These are phyloP conservation scores for Micropoecilia bifurca DNA, from an alignment of 2,797 vertebrate genomes.

Conservation along the genomic window DNA sequence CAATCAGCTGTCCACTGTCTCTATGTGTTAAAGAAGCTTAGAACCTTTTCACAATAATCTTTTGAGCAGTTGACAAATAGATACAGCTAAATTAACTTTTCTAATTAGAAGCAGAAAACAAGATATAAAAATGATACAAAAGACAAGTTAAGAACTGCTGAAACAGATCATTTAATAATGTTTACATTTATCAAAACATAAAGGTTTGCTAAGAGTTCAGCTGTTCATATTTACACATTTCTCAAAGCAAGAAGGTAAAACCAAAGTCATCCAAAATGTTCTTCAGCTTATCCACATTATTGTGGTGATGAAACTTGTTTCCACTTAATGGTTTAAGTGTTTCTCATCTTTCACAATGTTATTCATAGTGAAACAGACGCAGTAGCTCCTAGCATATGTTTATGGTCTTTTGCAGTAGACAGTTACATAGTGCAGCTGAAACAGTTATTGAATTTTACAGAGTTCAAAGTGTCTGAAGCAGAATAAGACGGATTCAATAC, in stretches of 20 bases:
- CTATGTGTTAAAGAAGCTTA: too few relatives aligned
- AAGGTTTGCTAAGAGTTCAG: too few relatives aligned
- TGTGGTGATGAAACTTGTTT: too few relatives aligned
- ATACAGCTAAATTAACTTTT: too few relatives aligned
- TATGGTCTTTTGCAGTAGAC: neutral
- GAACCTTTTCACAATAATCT: too few relatives aligned
- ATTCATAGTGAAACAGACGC: neutral
- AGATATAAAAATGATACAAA: neutral
- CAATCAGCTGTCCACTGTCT: too few relatives aligned
- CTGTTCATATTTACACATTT: neutral
- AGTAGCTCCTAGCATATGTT: neutral
- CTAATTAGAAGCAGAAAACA: neutral
- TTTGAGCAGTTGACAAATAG: too few relatives aligned
- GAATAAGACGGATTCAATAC: neutral
- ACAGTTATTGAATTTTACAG: neutral
- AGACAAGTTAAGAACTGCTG: neutral
- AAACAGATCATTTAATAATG: neutral
- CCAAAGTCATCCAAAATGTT: too few relatives aligned
- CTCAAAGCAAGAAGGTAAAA: neutral
- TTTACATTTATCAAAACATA: neutral
- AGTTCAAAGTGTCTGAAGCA: neutral
- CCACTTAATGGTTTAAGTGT: too few relatives aligned
- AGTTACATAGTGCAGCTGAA: neutral
- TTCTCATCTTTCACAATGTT: neutral
- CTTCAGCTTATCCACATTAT: too few relatives aligned